phyloP scores from a whole-genome alignment of 2,797 vertebrate species.

The Naso thynnoides region DNA sequence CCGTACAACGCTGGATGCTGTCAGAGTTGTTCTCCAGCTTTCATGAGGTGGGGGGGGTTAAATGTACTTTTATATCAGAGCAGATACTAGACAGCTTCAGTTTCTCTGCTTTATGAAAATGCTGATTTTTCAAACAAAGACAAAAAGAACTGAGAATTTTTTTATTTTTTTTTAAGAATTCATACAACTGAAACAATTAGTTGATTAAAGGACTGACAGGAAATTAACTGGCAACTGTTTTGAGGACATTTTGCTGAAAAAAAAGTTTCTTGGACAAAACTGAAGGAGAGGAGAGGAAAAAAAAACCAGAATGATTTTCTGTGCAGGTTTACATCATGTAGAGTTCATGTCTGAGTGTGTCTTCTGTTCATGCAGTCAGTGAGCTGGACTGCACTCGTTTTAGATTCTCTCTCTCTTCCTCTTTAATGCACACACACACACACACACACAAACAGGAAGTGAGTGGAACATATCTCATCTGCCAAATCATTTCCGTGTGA shows the following conservation, averaged over 20 bases:
- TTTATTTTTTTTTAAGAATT: too few species aligned
- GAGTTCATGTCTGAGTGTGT: not conserved
- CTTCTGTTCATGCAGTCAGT: slow-evolving; percentile 9
- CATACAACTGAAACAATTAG: too few species aligned
- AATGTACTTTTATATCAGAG: not conserved
- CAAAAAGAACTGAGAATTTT: not conserved
- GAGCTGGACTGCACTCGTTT: not conserved
- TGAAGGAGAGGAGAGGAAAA: too few species aligned
- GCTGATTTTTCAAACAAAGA: too few species aligned
- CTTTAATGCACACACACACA: slow-evolving; percentile 10
- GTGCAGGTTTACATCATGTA: not conserved
- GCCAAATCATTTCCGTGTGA: slow-evolving; percentile 56
- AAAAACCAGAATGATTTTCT: too few species aligned
- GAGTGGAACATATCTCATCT: slow-evolving; percentile 29
- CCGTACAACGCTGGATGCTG: too few species aligned
- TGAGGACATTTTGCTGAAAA: not conserved
- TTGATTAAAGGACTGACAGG: not conserved
- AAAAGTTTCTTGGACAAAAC: too few species aligned
- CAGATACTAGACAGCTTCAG: not conserved
- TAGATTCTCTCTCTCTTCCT: not conserved
- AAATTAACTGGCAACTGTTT: not conserved
- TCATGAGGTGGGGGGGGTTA: too few species aligned
- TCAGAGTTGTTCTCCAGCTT: too few species aligned
- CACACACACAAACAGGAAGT: slow-evolving; percentile 71
- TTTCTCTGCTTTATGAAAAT: not conserved